phyloP scores from a whole-genome alignment of 2,888 invertebrate species.

The Dichetophora obliterata region DNA sequence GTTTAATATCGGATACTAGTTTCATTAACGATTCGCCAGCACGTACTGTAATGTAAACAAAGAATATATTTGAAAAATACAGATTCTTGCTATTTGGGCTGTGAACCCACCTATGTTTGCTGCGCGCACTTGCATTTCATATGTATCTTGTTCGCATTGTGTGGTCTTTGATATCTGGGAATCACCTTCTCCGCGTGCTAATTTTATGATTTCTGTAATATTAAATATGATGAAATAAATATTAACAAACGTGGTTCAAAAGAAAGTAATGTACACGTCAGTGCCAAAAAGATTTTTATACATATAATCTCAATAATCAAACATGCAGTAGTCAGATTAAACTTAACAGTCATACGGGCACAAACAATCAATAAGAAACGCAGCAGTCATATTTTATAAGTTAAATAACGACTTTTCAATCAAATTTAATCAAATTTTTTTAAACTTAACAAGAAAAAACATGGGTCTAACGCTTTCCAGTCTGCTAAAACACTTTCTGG shows the following conservation, averaged over 20 bases:
- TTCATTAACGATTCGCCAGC: constrained; percentile 98
- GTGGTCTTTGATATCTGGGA: constrained; percentile 90
- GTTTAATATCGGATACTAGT: constrained; percentile 96
- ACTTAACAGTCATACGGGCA: background rate
- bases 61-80: background rate
- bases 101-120: constrained; percentile 83
- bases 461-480: constrained; percentile 58
- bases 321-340: background rate
- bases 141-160: constrained; percentile 95
- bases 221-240: constrained; percentile 1
- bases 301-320: background rate
- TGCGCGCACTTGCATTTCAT: constrained; percentile 96
- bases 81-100: background rate
- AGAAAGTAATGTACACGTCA: constrained; percentile 10
- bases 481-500: constrained; percentile 53
- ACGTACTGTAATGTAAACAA: constrained; percentile 76
- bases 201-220: constrained; percentile 87
- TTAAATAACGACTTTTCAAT: background rate
- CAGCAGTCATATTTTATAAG: background rate
- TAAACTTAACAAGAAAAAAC: background rate
- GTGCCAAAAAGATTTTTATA: background rate
- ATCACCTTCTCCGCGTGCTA: constrained; percentile 91
- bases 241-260: background rate
- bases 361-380: background rate
- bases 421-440: background rate